A percentile compares a stretch with the other conserved stretches of the same genome.
Evolutionary conservation across 2,888 invertebrate genomes (phyloP).

Genomic region (Prenolepis imparis): DNA sequence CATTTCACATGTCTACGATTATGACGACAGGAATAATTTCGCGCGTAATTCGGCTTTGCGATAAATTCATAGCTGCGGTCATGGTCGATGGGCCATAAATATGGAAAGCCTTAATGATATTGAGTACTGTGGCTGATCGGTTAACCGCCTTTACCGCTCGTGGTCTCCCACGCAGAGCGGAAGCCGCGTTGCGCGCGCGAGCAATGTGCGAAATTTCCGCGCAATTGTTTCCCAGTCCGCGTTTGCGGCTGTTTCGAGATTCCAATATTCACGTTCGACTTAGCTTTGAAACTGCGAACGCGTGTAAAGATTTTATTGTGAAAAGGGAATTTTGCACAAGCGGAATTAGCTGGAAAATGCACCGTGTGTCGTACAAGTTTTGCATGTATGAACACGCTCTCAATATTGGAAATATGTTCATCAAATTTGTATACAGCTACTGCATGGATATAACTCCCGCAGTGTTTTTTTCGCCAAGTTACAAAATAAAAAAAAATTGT

Average conservation of each 20-base stretch:
- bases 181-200: constrained; percentile 41
- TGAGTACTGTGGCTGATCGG: constrained; percentile 51
- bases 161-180: constrained; percentile 29
- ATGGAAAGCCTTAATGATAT: constrained; percentile 54
- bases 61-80: constrained; percentile 22
- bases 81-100: constrained; percentile 38
- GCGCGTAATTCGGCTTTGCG: constrained; percentile 25
- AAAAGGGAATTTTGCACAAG: not conserved
- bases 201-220: constrained; percentile 43
- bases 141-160: constrained; percentile 48
- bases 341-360: not conserved
- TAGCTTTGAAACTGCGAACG: not conserved
- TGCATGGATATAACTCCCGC: not conserved
- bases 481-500: not conserved
- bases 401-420: not conserved
- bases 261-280: constrained; percentile 20
- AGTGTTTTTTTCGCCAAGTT: not conserved
- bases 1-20: not conserved
- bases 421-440: not conserved
- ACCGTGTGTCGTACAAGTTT: not conserved
- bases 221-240: constrained; percentile 47
- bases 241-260: constrained; percentile 43
- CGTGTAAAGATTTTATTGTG: not conserved
- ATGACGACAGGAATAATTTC: constrained; percentile 32
- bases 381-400: not conserved